A percentile compares a stretch with the other conserved stretches of the same genome.
phyloP scores from a whole-genome alignment of 2,113 vertebrate species.

The Hystrix brachyura region DNA sequence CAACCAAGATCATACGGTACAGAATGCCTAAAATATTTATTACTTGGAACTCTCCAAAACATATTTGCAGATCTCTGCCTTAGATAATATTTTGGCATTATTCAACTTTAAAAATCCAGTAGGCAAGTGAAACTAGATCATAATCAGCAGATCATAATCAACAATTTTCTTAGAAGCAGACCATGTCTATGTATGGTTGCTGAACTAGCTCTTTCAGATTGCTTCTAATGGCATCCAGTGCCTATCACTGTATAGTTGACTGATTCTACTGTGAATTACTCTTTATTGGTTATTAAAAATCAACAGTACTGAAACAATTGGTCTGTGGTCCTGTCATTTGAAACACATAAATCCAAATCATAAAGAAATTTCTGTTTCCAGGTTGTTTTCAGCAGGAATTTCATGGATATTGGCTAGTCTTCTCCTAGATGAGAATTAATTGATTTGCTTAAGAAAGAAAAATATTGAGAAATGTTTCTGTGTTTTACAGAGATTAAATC shows the following conservation, averaged over 20 bases:
- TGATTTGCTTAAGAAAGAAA: constrained; percentile 68
- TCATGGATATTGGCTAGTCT: constrained; percentile 43
- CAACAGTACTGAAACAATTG: background rate
- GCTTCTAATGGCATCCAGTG: background rate
- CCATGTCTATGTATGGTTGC: background rate
- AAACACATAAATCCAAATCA: constrained; percentile 39
- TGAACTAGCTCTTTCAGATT: background rate
- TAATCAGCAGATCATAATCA: background rate
- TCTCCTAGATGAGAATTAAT: constrained; percentile 41
- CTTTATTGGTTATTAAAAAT: constrained; percentile 44
- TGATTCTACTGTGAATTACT: background rate
- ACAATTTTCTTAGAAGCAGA: background rate
- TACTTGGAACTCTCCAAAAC: constrained; percentile 29
- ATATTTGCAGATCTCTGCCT: background rate
- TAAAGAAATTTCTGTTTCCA: constrained; percentile 32
- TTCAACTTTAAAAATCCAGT: background rate
- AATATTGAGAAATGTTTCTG: constrained; percentile 77
- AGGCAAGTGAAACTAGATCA: background rate
- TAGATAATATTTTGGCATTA: background rate
- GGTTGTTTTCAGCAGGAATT: constrained; percentile 5
- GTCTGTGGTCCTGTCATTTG: background rate
- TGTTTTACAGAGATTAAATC: constrained; percentile 76
- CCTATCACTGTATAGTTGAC: background rate
- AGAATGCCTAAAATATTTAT: background rate
- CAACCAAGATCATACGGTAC: background rate